Conservation (phyloP, 2,797 vertebrate genomes). For the Myoxocephalus aenaeus region DNA sequence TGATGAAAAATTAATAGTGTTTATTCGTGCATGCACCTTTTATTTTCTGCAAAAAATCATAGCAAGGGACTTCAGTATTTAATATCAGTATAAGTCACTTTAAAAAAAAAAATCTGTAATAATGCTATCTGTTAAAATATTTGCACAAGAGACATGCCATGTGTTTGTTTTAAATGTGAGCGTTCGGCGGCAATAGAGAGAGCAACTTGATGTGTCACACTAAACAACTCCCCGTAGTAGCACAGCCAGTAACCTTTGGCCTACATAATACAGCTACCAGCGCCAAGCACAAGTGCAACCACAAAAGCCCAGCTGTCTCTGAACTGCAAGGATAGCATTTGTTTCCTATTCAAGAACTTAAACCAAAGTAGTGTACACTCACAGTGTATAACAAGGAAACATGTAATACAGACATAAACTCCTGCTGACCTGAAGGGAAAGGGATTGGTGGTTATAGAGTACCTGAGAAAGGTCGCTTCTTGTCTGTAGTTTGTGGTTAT, state of each 20-base stretch:
- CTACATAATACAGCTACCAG: constrained; percentile 74
- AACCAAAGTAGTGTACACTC: constrained; percentile 1
- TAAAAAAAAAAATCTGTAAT: not conserved
- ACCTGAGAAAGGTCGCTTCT: constrained; percentile 65
- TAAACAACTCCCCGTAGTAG: constrained; percentile 57
- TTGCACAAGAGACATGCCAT: constrained; percentile 1
- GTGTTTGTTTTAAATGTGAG: not conserved
- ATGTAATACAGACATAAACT: not conserved
- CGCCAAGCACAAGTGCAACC: constrained; percentile 23
- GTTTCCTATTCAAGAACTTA: not conserved
- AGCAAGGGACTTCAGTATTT: not conserved
- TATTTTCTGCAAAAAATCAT: not conserved
- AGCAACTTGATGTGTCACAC: constrained; percentile 31
- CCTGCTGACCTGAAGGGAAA: constrained; percentile 27
- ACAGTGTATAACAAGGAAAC: not conserved
- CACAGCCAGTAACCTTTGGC: constrained; percentile 81
- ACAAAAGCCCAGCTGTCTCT: constrained; percentile 36
- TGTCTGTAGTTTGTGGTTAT: constrained; percentile 50
- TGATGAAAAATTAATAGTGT: not conserved
- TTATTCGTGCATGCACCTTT: not conserved
- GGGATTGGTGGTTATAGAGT: constrained; percentile 41
- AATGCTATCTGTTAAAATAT: constrained; percentile 5
- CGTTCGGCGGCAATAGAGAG: constrained; percentile 13
- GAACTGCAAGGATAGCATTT: not conserved
- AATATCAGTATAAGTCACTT: not conserved